Conservation (phyloP, 2,888 invertebrate genomes). For the Anoplius nigerrimus region DNA sequence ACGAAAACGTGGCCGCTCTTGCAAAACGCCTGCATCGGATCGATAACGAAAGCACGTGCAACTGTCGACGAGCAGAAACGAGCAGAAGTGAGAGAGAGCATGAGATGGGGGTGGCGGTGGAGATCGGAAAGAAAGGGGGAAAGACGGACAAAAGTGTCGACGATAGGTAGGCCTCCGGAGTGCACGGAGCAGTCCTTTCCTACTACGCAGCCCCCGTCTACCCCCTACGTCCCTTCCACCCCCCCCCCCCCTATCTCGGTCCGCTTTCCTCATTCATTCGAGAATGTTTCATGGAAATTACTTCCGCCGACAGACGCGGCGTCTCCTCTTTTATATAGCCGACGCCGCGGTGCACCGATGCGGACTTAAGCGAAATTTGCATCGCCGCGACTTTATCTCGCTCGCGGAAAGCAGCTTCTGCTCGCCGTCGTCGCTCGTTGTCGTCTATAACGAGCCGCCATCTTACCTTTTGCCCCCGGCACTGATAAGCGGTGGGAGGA, state of each 20-base stretch:
- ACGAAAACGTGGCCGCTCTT: not conserved
- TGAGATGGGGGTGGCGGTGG: not conserved
- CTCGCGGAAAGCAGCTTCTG: conserved; percentile 20
- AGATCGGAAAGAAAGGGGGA: conserved; percentile 8
- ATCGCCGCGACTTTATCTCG: conserved; percentile 54
- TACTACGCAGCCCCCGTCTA: not conserved
- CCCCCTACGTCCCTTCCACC: too few species aligned
- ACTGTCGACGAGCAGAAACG: not conserved
- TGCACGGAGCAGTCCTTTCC: conserved; percentile 35
- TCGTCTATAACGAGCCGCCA: conserved; percentile 27
- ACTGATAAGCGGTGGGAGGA: not conserved
- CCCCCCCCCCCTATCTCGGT: not conserved
- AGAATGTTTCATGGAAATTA: conserved; percentile 61
- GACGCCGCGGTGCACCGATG: conserved; percentile 35
- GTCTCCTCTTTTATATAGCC: conserved; percentile 44
- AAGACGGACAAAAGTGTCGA: conserved; percentile 38
- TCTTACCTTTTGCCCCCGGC: not conserved
- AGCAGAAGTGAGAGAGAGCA: not conserved
- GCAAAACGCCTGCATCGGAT: not conserved
- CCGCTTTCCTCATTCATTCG: conserved; percentile 46
- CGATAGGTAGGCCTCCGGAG: conserved; percentile 22
- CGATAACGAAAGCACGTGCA: not conserved
- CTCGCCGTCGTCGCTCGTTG: conserved; percentile 1
- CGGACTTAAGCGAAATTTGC: conserved; percentile 44
- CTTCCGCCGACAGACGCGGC: conserved; percentile 46